A percentile compares a stretch with the other conserved stretches of the same genome.
These are phyloP conservation scores for Xiphorhynchus erythropygius DNA, from an alignment of 2,797 vertebrate genomes.

Conservation along the genomic window DNA sequence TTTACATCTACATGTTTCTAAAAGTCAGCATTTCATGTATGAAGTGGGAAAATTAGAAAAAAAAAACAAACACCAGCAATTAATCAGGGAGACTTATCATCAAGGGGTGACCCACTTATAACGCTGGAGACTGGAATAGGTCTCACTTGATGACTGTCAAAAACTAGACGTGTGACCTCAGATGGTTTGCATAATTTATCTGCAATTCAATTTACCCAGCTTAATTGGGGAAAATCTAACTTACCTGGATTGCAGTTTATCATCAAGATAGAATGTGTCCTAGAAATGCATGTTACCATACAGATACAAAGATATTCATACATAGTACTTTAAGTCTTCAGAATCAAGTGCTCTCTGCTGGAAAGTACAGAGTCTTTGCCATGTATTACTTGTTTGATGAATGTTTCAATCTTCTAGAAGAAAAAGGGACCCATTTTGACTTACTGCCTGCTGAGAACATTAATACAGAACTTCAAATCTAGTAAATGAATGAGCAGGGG, in stretches of 20 bases:
- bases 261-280: neutral
- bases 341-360: neutral
- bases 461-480: conserved; percentile 6
- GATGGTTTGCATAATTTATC: neutral
- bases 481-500: conserved; percentile 35
- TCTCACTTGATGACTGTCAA: neutral
- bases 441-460: conserved; percentile 32
- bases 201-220: neutral
- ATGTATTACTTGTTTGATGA: neutral
- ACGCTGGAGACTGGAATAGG: neutral
- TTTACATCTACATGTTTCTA: neutral
- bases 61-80: neutral
- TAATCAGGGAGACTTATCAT: neutral
- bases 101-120: neutral
- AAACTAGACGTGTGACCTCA: neutral
- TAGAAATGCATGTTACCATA: neutral
- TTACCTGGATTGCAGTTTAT: conserved; percentile 48
- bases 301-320: neutral
- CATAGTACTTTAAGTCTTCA: neutral
- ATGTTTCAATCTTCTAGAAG: conserved; percentile 26
- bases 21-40: neutral
- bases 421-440: conserved; percentile 27
- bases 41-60: neutral
- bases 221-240: conserved; percentile 11
- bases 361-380: neutral